phyloP scores from a whole-genome alignment of 2,113 vertebrate genomes.

The Benitochromis conjunctus region DNA sequence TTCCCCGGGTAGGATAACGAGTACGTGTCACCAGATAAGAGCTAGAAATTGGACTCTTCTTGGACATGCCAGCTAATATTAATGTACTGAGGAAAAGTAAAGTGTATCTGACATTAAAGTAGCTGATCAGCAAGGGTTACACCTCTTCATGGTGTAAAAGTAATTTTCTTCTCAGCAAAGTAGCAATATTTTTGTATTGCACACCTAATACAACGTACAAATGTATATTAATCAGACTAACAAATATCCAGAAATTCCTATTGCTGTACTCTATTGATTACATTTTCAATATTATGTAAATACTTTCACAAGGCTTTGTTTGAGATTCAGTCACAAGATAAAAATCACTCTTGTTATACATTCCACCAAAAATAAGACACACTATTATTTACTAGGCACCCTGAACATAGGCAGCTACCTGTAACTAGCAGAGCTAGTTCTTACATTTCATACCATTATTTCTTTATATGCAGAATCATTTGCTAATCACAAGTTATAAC shows the following conservation, averaged over 20 bases:
- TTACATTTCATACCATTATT: neutral
- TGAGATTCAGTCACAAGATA: neutral
- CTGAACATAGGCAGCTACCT: neutral
- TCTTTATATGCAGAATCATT: fast-evolving
- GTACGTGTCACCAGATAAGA: fast-evolving
- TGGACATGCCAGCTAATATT: neutral
- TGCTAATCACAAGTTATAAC: neutral
- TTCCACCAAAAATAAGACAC: neutral
- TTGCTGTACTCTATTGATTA: fast-evolving
- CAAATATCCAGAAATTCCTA: fast-evolving
- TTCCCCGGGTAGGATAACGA: neutral
- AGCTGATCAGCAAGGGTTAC: neutral
- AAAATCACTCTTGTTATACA: neutral
- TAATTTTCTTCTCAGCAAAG: neutral
- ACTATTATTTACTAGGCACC: neutral
- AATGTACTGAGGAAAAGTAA: neutral
- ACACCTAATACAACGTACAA: fast-evolving
- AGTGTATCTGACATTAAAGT: neutral
- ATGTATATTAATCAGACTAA: neutral
- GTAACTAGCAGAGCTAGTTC: neutral
- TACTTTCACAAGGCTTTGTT: neutral
- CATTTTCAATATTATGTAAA: neutral
- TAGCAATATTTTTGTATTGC: neutral
- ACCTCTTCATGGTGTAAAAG: neutral
- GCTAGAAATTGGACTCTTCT: neutral